Conservation (phyloP, 2,888 invertebrate species). For the Isotomurus palustris region DNA sequence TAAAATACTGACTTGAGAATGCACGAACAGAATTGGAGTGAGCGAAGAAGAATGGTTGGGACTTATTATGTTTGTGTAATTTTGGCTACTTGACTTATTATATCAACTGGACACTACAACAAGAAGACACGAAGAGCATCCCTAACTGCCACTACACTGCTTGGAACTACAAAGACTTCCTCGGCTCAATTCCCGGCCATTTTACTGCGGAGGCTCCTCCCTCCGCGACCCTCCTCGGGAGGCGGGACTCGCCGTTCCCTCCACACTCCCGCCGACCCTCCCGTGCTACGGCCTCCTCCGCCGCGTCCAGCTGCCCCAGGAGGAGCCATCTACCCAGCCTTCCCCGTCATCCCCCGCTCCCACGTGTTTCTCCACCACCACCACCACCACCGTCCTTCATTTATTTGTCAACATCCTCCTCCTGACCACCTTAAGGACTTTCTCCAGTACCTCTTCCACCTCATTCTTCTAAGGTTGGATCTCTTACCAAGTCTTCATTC, state of each 20-base stretch:
- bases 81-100: slow-evolving; percentile 7
- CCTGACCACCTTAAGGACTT: too few relatives aligned
- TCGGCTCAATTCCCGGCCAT: slow-evolving; percentile 44
- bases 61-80: neutral
- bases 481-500: too few relatives aligned
- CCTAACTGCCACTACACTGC: slow-evolving; percentile 45
- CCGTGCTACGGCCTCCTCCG: neutral
- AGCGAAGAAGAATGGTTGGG: neutral
- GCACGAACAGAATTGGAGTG: slow-evolving; percentile 1
- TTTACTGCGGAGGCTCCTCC: slow-evolving; percentile 43
- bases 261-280: neutral
- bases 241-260: too few relatives aligned
- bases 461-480: too few relatives aligned
- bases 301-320: neutral
- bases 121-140: slow-evolving; percentile 43
- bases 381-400: neutral
- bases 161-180: slow-evolving; percentile 45
- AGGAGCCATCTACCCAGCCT: neutral
- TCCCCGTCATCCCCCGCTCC: too few relatives aligned
- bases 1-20: neutral
- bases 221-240: slow-evolving; percentile 26
- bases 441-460: too few relatives aligned
- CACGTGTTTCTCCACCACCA: neutral
- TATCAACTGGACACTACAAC: slow-evolving; percentile 45
- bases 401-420: too few relatives aligned